Evolutionary conservation across 2,888 invertebrate genomes (phyloP).

Genomic region (Platycheirus rosarum): DNA sequence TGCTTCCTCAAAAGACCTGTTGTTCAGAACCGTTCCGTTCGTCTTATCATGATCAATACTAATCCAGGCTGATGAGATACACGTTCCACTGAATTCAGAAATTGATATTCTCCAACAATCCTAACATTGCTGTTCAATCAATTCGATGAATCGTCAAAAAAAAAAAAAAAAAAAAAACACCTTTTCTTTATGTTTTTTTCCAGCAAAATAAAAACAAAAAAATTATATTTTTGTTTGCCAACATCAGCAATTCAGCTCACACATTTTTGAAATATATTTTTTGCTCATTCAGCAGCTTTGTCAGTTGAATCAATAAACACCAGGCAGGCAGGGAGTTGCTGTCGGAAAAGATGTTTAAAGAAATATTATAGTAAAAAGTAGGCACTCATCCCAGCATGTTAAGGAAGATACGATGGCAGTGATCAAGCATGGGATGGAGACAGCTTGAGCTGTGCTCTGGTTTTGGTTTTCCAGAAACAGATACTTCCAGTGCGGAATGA

Average conservation of each 20-base stretch:
- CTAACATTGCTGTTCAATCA: conserved; percentile 13
- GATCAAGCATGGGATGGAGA: conserved; percentile 59
- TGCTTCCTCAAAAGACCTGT: too few species aligned
- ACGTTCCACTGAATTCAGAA: neutral
- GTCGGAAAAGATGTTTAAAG: conserved; percentile 18
- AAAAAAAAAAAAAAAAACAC: conserved; percentile 37
- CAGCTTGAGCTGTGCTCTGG: conserved; percentile 49
- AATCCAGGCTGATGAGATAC: neutral
- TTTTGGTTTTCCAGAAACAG: conserved; percentile 60
- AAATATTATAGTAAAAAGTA: conserved; percentile 26
- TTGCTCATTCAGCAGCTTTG: conserved; percentile 52
- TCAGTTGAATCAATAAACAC: conserved; percentile 67
- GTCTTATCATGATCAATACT: too few species aligned
- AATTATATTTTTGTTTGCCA: conserved; percentile 18
- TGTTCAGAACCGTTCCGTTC: too few species aligned
- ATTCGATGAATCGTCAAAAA: conserved; percentile 20
- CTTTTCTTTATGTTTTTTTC: conserved; percentile 9
- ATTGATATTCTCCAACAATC: conserved; percentile 1
- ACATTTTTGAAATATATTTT: conserved; percentile 42
- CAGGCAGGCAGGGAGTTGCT: conserved; percentile 7
- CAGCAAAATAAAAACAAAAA: neutral
- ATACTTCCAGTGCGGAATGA: conserved; percentile 40
- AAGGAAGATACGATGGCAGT: conserved; percentile 32
- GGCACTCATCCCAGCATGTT: conserved; percentile 56
- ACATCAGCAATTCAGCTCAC: conserved; percentile 68